Percentiles rank a stretch among this genome's conserved stretches.
Evolutionary conservation across 2,888 invertebrate species (phyloP).

Genomic region (Limenitis camilla): DNA sequence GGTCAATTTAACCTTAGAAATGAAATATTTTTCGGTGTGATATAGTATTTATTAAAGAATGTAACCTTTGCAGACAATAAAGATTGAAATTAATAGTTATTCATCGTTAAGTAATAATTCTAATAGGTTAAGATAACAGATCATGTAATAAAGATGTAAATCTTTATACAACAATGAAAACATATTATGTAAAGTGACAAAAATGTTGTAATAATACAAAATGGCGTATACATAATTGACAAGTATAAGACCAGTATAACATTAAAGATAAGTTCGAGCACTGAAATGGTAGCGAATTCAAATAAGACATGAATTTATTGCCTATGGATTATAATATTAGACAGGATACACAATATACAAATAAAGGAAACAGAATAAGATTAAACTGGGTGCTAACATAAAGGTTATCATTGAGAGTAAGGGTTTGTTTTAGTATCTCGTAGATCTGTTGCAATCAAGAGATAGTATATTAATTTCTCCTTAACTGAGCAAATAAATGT

Average conservation of each 20-base stretch:
- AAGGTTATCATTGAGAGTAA: background rate
- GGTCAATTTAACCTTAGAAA: too few relatives aligned
- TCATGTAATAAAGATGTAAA: too few relatives aligned
- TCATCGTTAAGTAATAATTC: too few relatives aligned
- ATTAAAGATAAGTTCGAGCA: background rate
- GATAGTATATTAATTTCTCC: background rate
- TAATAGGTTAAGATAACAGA: too few relatives aligned
- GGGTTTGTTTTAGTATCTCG: background rate
- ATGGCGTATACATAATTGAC: background rate
- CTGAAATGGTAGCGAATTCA: slow-evolving; percentile 2
- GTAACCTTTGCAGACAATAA: too few relatives aligned
- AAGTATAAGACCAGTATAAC: background rate
- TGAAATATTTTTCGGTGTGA: too few relatives aligned
- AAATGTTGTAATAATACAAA: background rate
- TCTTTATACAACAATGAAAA: too few relatives aligned
- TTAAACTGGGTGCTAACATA: background rate
- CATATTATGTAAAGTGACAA: too few relatives aligned
- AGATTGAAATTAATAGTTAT: too few relatives aligned
- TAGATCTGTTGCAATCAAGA: background rate
- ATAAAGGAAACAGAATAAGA: background rate
- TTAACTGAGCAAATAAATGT: too few relatives aligned
- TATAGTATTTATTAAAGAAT: too few relatives aligned
- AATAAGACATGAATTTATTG: slow-evolving; percentile 2
- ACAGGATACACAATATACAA: background rate
- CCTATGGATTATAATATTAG: too few relatives aligned